phyloP scores from a whole-genome alignment of 1,140 invertebrate genomes.

The Bombus picipes region DNA sequence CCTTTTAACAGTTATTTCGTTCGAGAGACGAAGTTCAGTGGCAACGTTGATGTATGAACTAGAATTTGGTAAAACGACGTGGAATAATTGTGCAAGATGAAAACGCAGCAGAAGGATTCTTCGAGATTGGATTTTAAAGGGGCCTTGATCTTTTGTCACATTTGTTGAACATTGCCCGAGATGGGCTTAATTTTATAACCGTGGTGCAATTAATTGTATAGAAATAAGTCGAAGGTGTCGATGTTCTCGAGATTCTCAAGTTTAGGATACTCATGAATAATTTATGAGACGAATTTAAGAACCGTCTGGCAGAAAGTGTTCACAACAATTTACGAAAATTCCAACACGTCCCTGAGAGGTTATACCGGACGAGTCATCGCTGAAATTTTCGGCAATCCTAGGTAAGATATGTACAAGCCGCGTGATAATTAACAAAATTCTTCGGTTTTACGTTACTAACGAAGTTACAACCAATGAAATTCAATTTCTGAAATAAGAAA shows the following conservation, averaged over 20 bases:
- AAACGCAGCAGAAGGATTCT: too few species aligned
- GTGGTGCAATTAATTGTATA: background rate
- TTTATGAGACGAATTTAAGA: background rate
- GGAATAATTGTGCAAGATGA: background rate
- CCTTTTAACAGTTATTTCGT: slow-evolving; percentile 5
- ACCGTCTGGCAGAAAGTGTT: background rate
- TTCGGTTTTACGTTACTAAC: too few species aligned
- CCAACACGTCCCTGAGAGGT: background rate
- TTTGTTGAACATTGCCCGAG: background rate
- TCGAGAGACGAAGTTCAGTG: background rate
- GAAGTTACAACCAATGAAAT: background rate
- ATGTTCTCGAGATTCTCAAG: slow-evolving; percentile 2
- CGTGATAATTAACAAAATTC: background rate
- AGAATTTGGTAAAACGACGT: background rate
- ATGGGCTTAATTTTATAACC: background rate
- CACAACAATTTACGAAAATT: slow-evolving; percentile 21
- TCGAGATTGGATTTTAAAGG: too few species aligned
- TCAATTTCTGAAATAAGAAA: background rate
- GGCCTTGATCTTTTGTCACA: background rate
- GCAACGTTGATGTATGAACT: background rate
- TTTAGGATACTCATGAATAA: slow-evolving; percentile 14
- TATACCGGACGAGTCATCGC: background rate
- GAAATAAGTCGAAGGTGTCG: background rate
- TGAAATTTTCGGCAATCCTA: background rate
- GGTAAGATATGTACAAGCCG: background rate